Evolutionary conservation across 2,888 invertebrate genomes (phyloP).

Genomic region (Leptinotarsa juncta): DNA sequence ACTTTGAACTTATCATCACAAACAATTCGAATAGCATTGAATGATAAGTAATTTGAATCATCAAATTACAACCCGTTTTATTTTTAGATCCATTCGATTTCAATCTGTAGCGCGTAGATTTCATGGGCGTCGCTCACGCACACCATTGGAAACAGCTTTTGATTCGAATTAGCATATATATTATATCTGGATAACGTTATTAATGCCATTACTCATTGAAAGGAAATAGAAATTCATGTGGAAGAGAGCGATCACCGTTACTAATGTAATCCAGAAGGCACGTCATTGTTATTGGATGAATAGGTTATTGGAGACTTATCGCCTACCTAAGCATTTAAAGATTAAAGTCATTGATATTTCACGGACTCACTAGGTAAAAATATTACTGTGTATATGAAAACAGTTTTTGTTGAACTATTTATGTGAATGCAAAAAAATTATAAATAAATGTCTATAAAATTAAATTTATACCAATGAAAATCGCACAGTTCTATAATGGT

Average conservation of each 20-base stretch:
- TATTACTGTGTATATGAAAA: too few relatives aligned
- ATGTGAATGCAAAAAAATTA: too few relatives aligned
- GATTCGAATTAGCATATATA: conserved; percentile 10
- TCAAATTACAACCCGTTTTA: background rate
- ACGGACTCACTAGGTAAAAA: background rate
- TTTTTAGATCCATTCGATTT: conserved; percentile 12
- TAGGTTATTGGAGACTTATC: background rate
- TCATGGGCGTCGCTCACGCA: conserved; percentile 13
- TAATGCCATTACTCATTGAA: conserved; percentile 6
- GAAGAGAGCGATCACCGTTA: background rate
- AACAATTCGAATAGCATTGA: background rate
- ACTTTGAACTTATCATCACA: background rate
- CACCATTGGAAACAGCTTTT: conserved; percentile 1
- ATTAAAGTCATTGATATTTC: background rate
- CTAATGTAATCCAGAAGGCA: conserved; percentile 4
- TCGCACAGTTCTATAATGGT: too few relatives aligned
- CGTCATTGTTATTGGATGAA: conserved; percentile 3
- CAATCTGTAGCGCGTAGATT: background rate
- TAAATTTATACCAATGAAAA: too few relatives aligned
- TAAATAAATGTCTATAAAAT: too few relatives aligned
- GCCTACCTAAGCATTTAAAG: background rate
- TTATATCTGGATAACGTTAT: conserved; percentile 3
- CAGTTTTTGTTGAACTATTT: too few relatives aligned
- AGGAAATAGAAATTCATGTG: background rate
- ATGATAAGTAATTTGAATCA: conserved; percentile 1